phyloP scores from a whole-genome alignment of 2,888 invertebrate genomes.

The Thumatha senex region DNA sequence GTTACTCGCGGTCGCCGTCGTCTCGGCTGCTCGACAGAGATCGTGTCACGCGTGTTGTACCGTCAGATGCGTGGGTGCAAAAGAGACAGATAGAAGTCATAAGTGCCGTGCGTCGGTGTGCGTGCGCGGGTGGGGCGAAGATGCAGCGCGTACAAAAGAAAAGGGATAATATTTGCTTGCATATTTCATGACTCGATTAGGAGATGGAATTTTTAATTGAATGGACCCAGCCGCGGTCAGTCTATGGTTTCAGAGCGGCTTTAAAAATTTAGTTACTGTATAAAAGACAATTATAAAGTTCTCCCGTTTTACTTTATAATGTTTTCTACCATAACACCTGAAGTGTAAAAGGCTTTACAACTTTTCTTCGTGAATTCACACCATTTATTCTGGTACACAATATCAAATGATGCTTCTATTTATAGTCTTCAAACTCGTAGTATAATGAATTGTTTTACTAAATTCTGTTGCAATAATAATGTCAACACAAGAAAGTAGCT shows the following conservation, averaged over 20 bases:
- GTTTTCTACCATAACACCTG: slow-evolving; percentile 11
- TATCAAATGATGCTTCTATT: not conserved
- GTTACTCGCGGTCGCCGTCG: slow-evolving; percentile 82
- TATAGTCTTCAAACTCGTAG: no score
- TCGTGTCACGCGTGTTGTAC: slow-evolving; percentile 49
- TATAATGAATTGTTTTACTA: slow-evolving; percentile 15
- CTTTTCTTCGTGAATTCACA: slow-evolving; percentile 3
- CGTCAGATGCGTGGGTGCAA: slow-evolving; percentile 54
- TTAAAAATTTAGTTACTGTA: slow-evolving; percentile 34
- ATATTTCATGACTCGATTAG: slow-evolving; percentile 84
- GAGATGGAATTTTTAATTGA: slow-evolving; percentile 83
- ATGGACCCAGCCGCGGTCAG: slow-evolving; percentile 76
- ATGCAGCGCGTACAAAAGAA: slow-evolving; percentile 82
- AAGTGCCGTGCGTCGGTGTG: slow-evolving; percentile 80
- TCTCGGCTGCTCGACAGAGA: slow-evolving; percentile 77
- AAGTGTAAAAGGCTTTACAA: slow-evolving; percentile 8
- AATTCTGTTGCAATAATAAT: slow-evolving; percentile 8
- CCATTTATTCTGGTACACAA: no score
- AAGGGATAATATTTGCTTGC: slow-evolving; percentile 84
- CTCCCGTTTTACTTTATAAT: slow-evolving; percentile 23
- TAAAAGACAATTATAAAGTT: slow-evolving; percentile 26
- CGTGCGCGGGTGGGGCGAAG: slow-evolving; percentile 83
- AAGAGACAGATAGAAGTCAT: slow-evolving; percentile 66
- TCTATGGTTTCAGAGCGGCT: slow-evolving; percentile 42
- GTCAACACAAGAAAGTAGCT: slow-evolving; percentile 13